Evolutionary conservation across 2,888 invertebrate species (phyloP).

Genomic region (Lissocephala sabroskyi): DNA sequence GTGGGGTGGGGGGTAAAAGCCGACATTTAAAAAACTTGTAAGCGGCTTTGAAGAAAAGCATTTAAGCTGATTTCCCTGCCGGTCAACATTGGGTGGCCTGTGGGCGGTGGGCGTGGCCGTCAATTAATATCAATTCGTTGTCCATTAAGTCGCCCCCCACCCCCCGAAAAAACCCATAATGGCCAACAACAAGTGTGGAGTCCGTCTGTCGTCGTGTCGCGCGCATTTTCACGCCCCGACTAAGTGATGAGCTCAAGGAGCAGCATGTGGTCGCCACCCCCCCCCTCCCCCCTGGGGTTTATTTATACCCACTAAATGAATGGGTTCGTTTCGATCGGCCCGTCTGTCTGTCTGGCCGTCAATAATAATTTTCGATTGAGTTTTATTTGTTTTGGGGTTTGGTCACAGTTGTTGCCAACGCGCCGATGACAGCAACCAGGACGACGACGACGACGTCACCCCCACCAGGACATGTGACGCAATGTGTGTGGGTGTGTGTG

Average conservation of each 20-base stretch:
- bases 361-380: constrained; percentile 65
- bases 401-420: constrained; percentile 23
- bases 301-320: constrained; percentile 18
- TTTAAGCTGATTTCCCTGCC: constrained; percentile 51
- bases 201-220: constrained; percentile 27
- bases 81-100: constrained; percentile 22
- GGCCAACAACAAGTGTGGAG: constrained; percentile 65
- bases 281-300: constrained; percentile 1
- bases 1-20: too few relatives aligned
- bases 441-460: constrained; percentile 25
- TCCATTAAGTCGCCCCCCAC: constrained; percentile 60
- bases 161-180: constrained; percentile 59
- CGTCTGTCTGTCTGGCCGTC: constrained; percentile 31
- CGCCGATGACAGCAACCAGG: background rate
- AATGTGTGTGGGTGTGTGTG: background rate
- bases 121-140: constrained; percentile 61
- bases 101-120: constrained; percentile 18
- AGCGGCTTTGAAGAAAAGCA: constrained; percentile 39
- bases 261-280: constrained; percentile 43
- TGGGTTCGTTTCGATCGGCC: constrained; percentile 19
- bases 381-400: constrained; percentile 60
- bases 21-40: constrained; percentile 22
- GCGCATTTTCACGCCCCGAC: constrained; percentile 29
- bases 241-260: constrained; percentile 32
- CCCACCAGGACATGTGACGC: background rate